A percentile compares a stretch with the other conserved stretches of the same genome.
Evolutionary conservation across 2,113 vertebrate genomes (phyloP).

Genomic region (Dendropsophus ebraccatus): DNA sequence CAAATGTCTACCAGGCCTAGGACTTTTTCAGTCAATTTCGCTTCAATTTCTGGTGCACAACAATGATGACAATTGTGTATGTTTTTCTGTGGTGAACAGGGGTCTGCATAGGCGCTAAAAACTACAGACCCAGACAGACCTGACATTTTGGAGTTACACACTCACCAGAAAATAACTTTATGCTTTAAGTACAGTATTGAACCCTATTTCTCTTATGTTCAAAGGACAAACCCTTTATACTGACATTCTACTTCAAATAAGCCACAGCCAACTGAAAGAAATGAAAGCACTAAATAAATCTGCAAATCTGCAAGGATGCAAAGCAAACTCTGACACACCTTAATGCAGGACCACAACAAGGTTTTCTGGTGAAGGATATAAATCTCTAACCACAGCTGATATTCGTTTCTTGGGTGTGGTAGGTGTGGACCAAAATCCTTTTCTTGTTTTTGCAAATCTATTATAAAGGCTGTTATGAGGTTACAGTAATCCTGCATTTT

Average conservation of each 20-base stretch:
- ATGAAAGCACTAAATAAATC: not conserved
- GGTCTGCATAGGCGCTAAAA: too few species aligned
- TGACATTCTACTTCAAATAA: not conserved
- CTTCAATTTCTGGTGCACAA: too few species aligned
- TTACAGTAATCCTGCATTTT: not conserved
- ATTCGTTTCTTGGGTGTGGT: conserved; percentile 17
- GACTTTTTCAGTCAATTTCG: too few species aligned
- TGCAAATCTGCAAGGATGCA: not conserved
- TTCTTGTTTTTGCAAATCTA: conserved; percentile 6
- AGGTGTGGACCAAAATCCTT: conserved; percentile 53
- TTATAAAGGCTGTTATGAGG: not conserved
- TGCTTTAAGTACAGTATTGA: too few species aligned
- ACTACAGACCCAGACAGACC: not conserved
- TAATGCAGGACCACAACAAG: conserved; percentile 66
- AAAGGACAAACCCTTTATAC: too few species aligned
- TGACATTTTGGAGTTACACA: not conserved
- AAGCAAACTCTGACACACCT: conserved; percentile 64
- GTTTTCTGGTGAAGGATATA: not conserved
- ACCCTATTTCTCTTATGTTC: too few species aligned
- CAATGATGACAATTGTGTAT: too few species aligned
- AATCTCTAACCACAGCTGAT: not conserved
- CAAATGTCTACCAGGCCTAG: too few species aligned
- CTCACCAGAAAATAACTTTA: too few species aligned
- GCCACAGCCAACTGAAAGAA: not conserved
- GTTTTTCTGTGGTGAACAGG: too few species aligned